Base-by-base conservation (phyloP, 1,140 invertebrate genomes). In the Saccostrea cuccullata region DNA sequence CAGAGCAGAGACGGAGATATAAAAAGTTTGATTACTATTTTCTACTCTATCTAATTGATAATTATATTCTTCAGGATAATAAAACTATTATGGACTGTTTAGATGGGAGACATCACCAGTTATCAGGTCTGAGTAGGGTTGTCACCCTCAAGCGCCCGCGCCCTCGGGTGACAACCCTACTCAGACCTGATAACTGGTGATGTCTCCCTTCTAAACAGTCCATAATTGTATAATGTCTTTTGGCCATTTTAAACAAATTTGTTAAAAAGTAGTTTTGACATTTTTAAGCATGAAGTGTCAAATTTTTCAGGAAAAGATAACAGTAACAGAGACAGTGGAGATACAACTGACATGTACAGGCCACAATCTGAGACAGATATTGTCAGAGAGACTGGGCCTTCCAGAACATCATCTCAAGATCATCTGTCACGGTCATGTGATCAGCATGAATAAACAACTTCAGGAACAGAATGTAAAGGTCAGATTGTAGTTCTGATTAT, bases 371-470 rank as follows among this genome's bases (percentile, higher is more conserved):
- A 96, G 96, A 87, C 90, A 94, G 47, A 90, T 93, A 0, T 94
- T 97, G 55, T 95, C 96, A 36, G 91, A 94, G n/a, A 94, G 95
- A 85, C 90, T 96, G 30, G 91, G 91, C 20, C 92, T 96, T 20
- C 88, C 93, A n/a, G 90, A 89, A 64, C 94, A 95, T 58, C 95
- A 95, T 95, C 96, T 97, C 0, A 97, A 97, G 91, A 94, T 97
- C 15, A 97, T 97, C 91, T 95, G 95, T 85, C 95, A 95, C 89
- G 97, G 97, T 1, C 96, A 95, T 93, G 95, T 97, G 17, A 93
- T 97, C n/a, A 95, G 95, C n/a, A 94, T 96, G 84, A 92, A 94
- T 12, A 86, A 91, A 47, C 95, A 93, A 8, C 92, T 97, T 6
- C 91, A 94, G 12, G 93, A 94, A 30, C 97, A 97, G 92, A 95